Percentiles rank a stretch among this genome's conserved stretches.
These are phyloP conservation scores for Choloepus didactylus DNA, from an alignment of 2,797 vertebrate genomes.

Conservation along the genomic window DNA sequence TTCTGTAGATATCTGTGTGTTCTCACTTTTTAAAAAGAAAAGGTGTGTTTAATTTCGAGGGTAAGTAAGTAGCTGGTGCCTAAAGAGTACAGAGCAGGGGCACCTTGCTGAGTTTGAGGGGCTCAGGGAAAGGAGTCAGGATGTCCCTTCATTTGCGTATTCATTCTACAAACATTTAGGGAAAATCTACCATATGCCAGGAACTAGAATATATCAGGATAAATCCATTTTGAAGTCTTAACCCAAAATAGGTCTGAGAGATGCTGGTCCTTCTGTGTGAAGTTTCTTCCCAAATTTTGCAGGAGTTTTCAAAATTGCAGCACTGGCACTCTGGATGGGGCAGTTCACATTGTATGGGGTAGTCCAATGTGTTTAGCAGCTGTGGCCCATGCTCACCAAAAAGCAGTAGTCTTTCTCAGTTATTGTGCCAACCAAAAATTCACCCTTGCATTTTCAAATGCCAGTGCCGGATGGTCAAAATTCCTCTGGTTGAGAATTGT, in stretches of 20 bases:
- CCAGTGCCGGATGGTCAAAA: not conserved
- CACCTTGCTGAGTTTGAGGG: not conserved
- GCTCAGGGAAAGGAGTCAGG: fast-evolving
- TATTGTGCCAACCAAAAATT: not conserved
- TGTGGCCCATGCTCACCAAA: not conserved
- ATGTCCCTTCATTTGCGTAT: not conserved
- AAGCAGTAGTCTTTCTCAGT: not conserved
- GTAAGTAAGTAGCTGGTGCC: not conserved
- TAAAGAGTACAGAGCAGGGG: not conserved
- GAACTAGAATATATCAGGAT: not conserved
- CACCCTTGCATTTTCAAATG: not conserved
- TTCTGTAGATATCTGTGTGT: not conserved
- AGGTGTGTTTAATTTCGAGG: not conserved
- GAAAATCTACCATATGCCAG: not conserved
- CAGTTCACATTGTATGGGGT: fast-evolving
- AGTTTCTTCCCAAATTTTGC: not conserved
- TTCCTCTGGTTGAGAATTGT: not conserved
- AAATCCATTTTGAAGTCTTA: not conserved
- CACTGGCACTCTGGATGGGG: not conserved
- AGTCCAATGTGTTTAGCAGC: not conserved
- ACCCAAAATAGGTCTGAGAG: not conserved
- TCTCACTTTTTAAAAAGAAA: not conserved
- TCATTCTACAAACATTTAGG: not conserved
- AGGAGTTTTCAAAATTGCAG: not conserved
- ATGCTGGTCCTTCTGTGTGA: not conserved